Base-by-base conservation (phyloP, 2,113 vertebrate species). In the Chamaetylas fuelleborni region DNA sequence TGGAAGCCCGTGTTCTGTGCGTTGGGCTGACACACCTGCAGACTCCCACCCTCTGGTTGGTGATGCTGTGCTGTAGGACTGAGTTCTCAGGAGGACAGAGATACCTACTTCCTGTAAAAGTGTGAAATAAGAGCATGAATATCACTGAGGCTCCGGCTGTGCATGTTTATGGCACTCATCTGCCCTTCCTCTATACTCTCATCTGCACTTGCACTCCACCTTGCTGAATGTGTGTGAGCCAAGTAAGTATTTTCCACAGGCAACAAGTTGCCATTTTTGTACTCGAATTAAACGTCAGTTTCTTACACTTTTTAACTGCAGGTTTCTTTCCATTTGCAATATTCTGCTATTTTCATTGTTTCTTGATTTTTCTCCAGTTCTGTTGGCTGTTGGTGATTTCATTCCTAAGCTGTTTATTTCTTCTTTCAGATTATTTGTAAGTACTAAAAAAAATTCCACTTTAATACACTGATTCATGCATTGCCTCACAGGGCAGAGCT, bases 391-490 rank as follows among this genome's bases (percentile, higher is more conserved):
- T 85, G 65, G n/a, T 4, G 0, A 53, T 90, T 92, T 93, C 5
- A 60, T 74, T 94, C 64, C 69, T 53, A 25, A 67, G 24, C 48
- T 91, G 70, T 86, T 94, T 92, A 86, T 96, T 94, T 90, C 76
- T 92, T 90, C 67, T 81, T 93, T 88, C 69, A 81, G 47, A 56
- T 80, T 24, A 83, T 92, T 94, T 90, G 34, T 83, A 86, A 86
- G 24, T 83, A 74, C 53, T 83, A 65, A 91, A 92, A 78, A 47
- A 74, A 26, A 61, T 48, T 81, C 34, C 26, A 33, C 60, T 56
- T 90, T 88, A 74, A 69, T 83, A 58, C 25, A 40, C 48, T 90
- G 72, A 93, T 85, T 92, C 76, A 70, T 88, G 28, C 64, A 34
- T 64, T 94, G 76, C 88, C 70, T 94, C 38, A 74, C 31, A 88